Base-by-base conservation (phyloP, 2,797 vertebrate species). In the Hippopotamyrus pictus region DNA sequence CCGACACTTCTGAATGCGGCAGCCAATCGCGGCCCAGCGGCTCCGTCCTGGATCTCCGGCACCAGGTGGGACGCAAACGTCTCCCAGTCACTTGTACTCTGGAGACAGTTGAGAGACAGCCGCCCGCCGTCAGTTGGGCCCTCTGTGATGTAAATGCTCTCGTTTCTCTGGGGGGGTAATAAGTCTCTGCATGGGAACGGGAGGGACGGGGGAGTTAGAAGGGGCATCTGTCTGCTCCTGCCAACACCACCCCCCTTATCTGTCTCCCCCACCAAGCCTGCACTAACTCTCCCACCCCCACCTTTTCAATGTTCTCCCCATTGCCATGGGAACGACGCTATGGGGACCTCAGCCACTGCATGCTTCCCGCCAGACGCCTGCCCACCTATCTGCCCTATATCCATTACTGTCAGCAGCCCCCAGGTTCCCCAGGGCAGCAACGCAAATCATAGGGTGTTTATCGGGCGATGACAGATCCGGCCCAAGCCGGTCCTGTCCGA, bases 311-410 rank as follows among this genome's bases (percentile, higher is more conserved):
- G 14, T 19, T 19, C 50, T 53, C 19, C 8, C 62, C 25, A 62
- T 87, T 79, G 84, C 22, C 85, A 76, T 69, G 89, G 82, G 17
- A 44, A 50, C 46, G 41, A 44, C 5, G 8, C n/a, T 48, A 4
- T 46, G 37, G 57, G n/a, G 3, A n/a, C 37, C n/a, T 65, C 17
- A n/a, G 37, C 54, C 33, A 5, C 54, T 48, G 8, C n/a, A 65
- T 69, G 86, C 41, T 44, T 87, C 12, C 17, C 4, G 41, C 5
- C 17, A 46, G 3, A 46, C 29, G 90, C 92, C 92, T 90, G 90
- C 88, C 89, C 93, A 89, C 91, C 88, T 90, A 79, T 46, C 65
- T 90, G 33, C 50, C 85, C 50, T 25, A 22, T 87, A 51, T 33
- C 6, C 50, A 25, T 37, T 14, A 41, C 1, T 29, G 29, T 19